Evolutionary conservation across 2,113 vertebrate species (phyloP), one percentile per base, ranked within the genome.

Genomic region (Oreocharis arfaki): DNA sequence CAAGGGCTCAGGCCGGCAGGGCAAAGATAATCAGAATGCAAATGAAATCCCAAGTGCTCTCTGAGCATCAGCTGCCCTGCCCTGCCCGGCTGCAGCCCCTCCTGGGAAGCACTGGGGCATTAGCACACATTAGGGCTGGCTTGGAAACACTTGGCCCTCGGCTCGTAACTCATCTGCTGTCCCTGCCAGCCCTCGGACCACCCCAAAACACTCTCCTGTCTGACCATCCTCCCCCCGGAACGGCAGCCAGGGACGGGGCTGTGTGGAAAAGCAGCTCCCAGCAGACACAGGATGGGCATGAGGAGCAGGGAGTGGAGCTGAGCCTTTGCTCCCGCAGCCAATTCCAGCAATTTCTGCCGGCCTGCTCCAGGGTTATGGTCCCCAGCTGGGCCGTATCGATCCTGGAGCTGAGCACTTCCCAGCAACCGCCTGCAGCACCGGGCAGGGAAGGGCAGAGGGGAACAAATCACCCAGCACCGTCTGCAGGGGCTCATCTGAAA

Each of bases 21-120:
- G 87, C 80, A 89, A n/a, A 87, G 93, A 96, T 76, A 89, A 96
- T 96, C 74, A 94, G 95, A 82, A 96, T 95, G 95, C 92, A 96
- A 94, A 96, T 93, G 22, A 46, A 80, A 83, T 65, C 89, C 89
- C 74, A 42, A 82, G 87, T 7, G 89, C 93, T 89, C 77, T 17
- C 35, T 2, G 84, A 60, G 69, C 88, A 75, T 89, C 93, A 79
- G 94, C 93, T 92, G 96, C 68, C 79, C 69, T 49, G 93, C 68
- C 84, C 50, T 78, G 90, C 70, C 92, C 22, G 76, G 95, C 94
- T 87, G 94, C 90, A 37, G 6, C 44, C 15, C 78, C 92, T 83
- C 95, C 89, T 26, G 94, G 95, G 94, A 76, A 24, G 90, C 90
- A 55, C 94, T 93, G 32, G 3, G 55, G 88, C 90, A 85, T 95